Base-by-base conservation (phyloP, 2,888 invertebrate species). In the Brenthis hecate region DNA sequence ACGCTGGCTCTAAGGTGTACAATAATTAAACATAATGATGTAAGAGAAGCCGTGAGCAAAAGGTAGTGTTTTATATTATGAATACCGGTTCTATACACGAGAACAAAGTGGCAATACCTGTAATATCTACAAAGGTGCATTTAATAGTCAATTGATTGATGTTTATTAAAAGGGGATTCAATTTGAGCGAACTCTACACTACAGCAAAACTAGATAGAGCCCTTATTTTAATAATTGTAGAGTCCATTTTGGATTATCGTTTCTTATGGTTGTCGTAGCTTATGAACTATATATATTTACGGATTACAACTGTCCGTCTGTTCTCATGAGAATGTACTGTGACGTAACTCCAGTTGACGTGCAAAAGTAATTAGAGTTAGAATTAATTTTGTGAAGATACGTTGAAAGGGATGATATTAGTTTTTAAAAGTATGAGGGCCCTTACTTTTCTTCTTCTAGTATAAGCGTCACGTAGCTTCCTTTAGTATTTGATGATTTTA, bases 111-210 rank as follows among this genome's bases (percentile, higher is more conserved):
- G 79, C 85, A 77, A 75, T 73, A 16, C 77, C 19, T 76, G 75
- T 71, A 78, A 80, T 82, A 83, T 80, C 76, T 75, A 80, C 79
- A 85, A 88, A 88, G 89, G 85, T 88, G 88, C 85, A 86, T 86
- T 84, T 87, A 87, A 87, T 86, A 83, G 82, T 79, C 73, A 62
- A 74, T 80, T 88, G 87, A 88, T 88, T 88, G 85, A 88, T 88
- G 87, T 86, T 82, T 86, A 87, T 86, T 86, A 80, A 76, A 73
- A 73, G 77, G 77, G 75, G 73, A 75, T 73, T 72, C 71, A 69
- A 74, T 72, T 75, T 70, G 74, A 74, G 71, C 73, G 68, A 69
- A 65, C 65, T 55, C 48, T 58, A 36, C 36, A 51, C 23, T 51
- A 13, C 47, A 32, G n/a, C 16, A n/a, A 53, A 55, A 63, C 14